Base-by-base conservation (phyloP, 2,797 vertebrate genomes). In the Meda fulgida region DNA sequence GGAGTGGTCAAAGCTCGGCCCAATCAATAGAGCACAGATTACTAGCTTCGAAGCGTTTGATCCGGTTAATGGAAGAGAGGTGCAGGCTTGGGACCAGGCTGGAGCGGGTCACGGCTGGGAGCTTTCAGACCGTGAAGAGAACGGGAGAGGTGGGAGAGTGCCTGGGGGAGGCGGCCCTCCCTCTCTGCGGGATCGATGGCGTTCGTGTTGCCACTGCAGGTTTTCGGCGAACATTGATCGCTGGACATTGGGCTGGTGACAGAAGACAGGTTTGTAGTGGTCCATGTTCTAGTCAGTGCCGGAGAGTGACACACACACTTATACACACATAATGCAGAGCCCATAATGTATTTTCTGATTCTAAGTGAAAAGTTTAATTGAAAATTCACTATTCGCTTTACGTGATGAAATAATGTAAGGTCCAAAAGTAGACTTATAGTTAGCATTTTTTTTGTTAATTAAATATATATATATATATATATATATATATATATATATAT, bases 21-120 rank as follows among this genome's bases (percentile, higher is more conserved):
- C 90, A 93, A 94, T 95, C 93, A 92, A 94, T 95, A 88, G 84
- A 85, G 92, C 85, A 90, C 91, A 94, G 92, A 95, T 95, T 95
- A 95, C 93, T 86, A 91, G 84, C n/a, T 81, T 86, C 84, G 85
- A 84, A 84, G 85, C 46, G 71, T 88, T 91, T 87, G 91, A 93
- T 92, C 89, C 89, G 84, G 88, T 90, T 90, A 92, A 93, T 92
- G 89, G 91, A 93, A 90, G 90, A 89, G 85, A 87, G 80, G 84
- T 78, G 83, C 82, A 51, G 19, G 88, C 85, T 89, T 78, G 84
- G 87, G 81, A 48, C 83, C 72, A 34, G 48, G 29, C 58, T 38
- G 53, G 65, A 55, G 76, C 40, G 60, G 88, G 79, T 87, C 86
- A 89, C 36, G 83, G 60, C 70, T 88, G 86, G 75, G 53, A 84